Base-by-base conservation (phyloP, 2,888 invertebrate species). In the Nineta flava region DNA sequence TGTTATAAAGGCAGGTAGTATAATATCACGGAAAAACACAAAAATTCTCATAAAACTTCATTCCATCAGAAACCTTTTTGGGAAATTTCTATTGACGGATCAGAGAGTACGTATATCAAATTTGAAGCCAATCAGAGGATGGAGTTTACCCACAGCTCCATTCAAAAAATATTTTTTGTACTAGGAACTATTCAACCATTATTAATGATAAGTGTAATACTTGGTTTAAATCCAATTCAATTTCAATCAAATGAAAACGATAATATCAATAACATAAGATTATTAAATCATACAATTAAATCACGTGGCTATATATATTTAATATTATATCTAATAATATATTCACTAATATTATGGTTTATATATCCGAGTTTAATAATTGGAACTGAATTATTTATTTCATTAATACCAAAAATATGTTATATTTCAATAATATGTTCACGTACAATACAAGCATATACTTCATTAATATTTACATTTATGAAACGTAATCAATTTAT, bases 181-280 rank as follows among this genome's bases (percentile, higher is more conserved):
- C 26, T 7, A 26, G 26, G 26, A 5, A 26, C 26, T 26, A 6
- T 26, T 7, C 26, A 26, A 26, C 26, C 26, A 26, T 97, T 48
- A 93, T 95, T n/a, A 96, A 97, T 64, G 76, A 73, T 58, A 95
- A 96, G 1, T 79, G 73, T 48, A 83, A 94, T 6, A 84, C 88
- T 1, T 87, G 82, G 81, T 79, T 78, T 65, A 84, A 87, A 32
- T 84, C 83, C 3, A 71, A 94, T 53, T 79, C 94, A 26, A 26
- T 26, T 26, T 26, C 26, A 26, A 26, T 26, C 26, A 26, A 5
- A 26, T 26, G 7, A 26, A 26, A 26, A 26, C 26, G 7, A 26
- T 26, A 26, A 26, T 26, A 6, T 26, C 26, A 7, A 7, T 7
- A 26, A 26, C 7, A 26, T 7, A 9, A 26, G 26, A 26, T 26